Evolutionary conservation across 2,113 vertebrate species (phyloP), one percentile per base, ranked within the genome.

Genomic region (Vicugna pacos): DNA sequence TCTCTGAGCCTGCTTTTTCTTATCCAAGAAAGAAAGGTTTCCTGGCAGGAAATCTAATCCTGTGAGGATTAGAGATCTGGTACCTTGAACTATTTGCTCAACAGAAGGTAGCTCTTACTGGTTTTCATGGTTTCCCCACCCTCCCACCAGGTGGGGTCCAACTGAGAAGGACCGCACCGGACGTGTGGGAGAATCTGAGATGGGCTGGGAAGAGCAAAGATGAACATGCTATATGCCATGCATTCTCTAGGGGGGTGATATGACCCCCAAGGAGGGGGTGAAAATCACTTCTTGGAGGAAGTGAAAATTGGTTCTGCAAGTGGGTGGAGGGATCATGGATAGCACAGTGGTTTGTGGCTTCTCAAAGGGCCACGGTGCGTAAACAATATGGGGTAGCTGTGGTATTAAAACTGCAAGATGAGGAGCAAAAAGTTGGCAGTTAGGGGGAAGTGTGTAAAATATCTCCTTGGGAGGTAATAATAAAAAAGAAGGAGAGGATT

Each of bases 111-210:
- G 32, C 20, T 84, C 62, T 50, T 56, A 28, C 3, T 22, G 35
- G 10, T 54, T 69, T 56, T 32, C 48, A 26, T 9, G 54, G 54
- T 7, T 42, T 48, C 8, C 12, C 16, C 13, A 15, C 67, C 19
- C 35, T 58, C 46, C 12, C 17, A 32, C 32, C 4, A 12, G 0
- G 14, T 32, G 50, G 4, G 19, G 52, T 42, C 48, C 48, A 3
- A 16, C 20, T 46, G 62, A 88, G 69, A 88, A n/a, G 17, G 9
- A 13, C 35, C 14, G 4, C 46, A 19, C 2, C 35, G 35, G 14
- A 5, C 1, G 8, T 1, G 0, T 1, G 11, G 60, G 32, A 50
- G 20, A 48, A 54, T 28, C 62, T 6, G 24, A 46, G 48, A 52
- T 60, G 32, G 28, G 11, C 11, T 52, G 62, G 30, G 50, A 85